phyloP scores from a whole-genome alignment of 2,888 invertebrate genomes.

The Sepiola atlantica region DNA sequence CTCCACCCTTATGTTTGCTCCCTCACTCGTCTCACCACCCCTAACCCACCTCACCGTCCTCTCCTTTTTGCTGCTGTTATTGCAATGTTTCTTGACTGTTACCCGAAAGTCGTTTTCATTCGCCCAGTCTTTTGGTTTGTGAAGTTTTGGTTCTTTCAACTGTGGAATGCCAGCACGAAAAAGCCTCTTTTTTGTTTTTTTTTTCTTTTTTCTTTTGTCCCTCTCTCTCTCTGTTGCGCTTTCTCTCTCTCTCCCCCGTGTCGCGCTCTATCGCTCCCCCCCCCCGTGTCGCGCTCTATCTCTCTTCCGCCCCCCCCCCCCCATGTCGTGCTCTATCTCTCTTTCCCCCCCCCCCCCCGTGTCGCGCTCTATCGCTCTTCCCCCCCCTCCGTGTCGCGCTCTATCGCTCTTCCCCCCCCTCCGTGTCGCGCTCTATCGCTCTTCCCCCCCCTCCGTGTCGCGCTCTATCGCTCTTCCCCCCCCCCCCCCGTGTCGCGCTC shows the following conservation, averaged over 20 bases:
- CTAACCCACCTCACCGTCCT: background rate
- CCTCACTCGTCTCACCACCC: conserved; percentile 36
- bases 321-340: too few relatives aligned
- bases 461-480: too few relatives aligned
- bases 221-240: background rate
- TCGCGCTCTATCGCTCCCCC: background rate
- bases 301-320: too few relatives aligned
- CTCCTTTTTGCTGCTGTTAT: background rate
- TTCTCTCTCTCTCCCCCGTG: background rate
- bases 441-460: too few relatives aligned
- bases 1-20: conserved; percentile 32
- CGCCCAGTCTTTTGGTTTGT: too few relatives aligned
- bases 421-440: too few relatives aligned
- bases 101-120: background rate
- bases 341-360: too few relatives aligned
- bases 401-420: too few relatives aligned
- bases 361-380: too few relatives aligned
- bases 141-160: background rate
- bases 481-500: too few relatives aligned
- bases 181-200: background rate
- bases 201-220: background rate
- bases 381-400: too few relatives aligned
- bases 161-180: background rate
- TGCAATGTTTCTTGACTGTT: background rate
- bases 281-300: background rate